These are phyloP conservation scores for Urosaurus nigricauda DNA, from an alignment of 2,797 vertebrate genomes.

Conservation along the genomic window DNA sequence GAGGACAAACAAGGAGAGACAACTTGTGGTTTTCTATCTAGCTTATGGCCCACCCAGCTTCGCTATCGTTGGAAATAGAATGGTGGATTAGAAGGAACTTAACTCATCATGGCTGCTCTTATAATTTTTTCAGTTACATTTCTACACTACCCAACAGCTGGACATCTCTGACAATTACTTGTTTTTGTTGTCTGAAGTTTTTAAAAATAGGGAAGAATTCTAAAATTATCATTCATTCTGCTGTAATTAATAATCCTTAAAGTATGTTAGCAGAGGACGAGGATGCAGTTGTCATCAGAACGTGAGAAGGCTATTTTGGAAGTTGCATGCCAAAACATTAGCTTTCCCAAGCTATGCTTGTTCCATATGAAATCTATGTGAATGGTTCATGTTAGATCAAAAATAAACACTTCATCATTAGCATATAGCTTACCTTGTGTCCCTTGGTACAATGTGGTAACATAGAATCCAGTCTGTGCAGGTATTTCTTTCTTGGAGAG, in stretches of 20 bases:
- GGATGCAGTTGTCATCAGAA: neutral
- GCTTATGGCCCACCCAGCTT: too few species aligned
- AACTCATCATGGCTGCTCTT: neutral
- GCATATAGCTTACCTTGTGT: constrained; percentile 26
- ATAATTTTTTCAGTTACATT: neutral
- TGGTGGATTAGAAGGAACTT: neutral
- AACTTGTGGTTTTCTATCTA: neutral
- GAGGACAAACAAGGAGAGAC: neutral
- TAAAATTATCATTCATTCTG: neutral
- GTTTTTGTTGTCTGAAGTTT: neutral
- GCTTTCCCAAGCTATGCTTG: neutral
- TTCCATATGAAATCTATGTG: neutral
- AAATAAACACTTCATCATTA: neutral
- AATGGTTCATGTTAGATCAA: neutral
- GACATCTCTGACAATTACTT: neutral
- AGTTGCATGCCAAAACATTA: too few species aligned
- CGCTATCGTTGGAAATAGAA: neutral
- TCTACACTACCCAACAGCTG: neutral
- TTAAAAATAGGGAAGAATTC: neutral
- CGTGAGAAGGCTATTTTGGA: too few species aligned
- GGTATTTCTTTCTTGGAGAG: constrained; percentile 11
- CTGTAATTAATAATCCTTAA: neutral
- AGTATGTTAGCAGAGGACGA: neutral
- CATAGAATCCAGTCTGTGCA: constrained; percentile 21
- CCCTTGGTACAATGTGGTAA: constrained; percentile 32